phyloP scores from a whole-genome alignment of 2,888 invertebrate genomes.

The Pemphredon lugubris region DNA sequence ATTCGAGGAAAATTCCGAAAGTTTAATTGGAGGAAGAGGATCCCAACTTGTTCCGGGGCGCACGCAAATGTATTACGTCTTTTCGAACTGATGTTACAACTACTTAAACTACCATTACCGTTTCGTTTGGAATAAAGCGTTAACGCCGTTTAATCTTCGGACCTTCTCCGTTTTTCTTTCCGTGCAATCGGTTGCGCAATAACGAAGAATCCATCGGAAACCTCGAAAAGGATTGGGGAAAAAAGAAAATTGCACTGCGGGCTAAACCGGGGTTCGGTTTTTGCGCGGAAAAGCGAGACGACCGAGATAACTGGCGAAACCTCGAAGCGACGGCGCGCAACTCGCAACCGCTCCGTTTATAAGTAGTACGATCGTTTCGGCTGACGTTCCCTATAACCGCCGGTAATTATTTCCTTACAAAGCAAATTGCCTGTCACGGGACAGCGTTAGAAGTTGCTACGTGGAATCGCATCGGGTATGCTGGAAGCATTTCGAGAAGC shows the following conservation, averaged over 20 bases:
- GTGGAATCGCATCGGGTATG: slow-evolving; percentile 61
- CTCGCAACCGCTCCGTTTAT: no score
- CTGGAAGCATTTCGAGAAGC: slow-evolving; percentile 56
- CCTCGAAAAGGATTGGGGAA: no score
- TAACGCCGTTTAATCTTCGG: slow-evolving; percentile 3
- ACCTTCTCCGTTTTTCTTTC: not conserved
- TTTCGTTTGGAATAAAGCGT: slow-evolving; percentile 50
- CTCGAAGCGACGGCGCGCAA: no score
- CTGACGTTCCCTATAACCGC: slow-evolving; percentile 33
- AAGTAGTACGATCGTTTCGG: slow-evolving; percentile 33
- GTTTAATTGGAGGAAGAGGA: slow-evolving; percentile 61
- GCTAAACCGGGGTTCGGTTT: no score
- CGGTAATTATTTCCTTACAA: slow-evolving; percentile 59
- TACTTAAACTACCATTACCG: slow-evolving; percentile 52
- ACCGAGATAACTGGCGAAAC: no score
- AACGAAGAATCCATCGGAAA: not conserved
- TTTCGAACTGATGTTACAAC: slow-evolving; percentile 56
- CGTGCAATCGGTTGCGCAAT: not conserved
- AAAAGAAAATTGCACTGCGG: no score
- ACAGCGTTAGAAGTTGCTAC: slow-evolving; percentile 41
- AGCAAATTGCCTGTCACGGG: slow-evolving; percentile 60
- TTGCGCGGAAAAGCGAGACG: no score
- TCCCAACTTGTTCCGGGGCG: slow-evolving; percentile 41
- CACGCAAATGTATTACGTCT: slow-evolving; percentile 45
- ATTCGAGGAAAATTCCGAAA: slow-evolving; percentile 52